Base-by-base conservation (phyloP, 2,797 vertebrate species). In the Enteromius treurensis region DNA sequence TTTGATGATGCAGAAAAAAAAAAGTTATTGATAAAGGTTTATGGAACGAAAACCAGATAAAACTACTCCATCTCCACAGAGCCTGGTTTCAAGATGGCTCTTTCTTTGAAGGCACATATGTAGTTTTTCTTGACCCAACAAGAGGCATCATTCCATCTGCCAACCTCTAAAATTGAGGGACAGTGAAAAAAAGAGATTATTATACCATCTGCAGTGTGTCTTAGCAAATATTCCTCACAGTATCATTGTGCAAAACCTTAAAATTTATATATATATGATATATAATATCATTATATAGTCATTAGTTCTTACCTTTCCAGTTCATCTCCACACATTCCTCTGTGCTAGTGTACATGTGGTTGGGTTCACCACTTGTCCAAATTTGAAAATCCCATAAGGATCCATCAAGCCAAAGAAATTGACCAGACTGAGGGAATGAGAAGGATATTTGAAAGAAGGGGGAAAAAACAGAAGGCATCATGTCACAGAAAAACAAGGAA, bases 301-400 rank as follows among this genome's bases (percentile, higher is more conserved):
- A 34, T 34, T 34, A 34, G 34, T 34, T 34, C 34, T 34, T 13
- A 70, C n/a, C 3, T 17, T 71, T 19, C 65, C 34, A 75, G 51
- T 37, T 55, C 73, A 75, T 75, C 73, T 75, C 73, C 6, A 15
- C 5, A 7, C 73, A 75, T 40, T 75, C 73, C 32, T 75, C 73
- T 0, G 0, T 55, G 17, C 0, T 3, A 3, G 11, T 75, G 51
- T 55, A 55, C 0, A 55, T 3, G 7, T 75, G 0, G 21, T 15
- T 75, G 49, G 73, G 73, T n/a, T 75, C 51, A 55, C 51, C 73
- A 15, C 0, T 0, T 37, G 11, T 15, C 73, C 73, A 75, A 14
- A 1, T 2, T 4, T 55, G 0, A 37, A 4, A 75, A 55, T 75
- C 10, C 73, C 73, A 55, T 32, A 1, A 0, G 19, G 73, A 37